Evolutionary conservation across 23 tunicate species (phyloP).

Genomic region (Diplosoma virens): DNA sequence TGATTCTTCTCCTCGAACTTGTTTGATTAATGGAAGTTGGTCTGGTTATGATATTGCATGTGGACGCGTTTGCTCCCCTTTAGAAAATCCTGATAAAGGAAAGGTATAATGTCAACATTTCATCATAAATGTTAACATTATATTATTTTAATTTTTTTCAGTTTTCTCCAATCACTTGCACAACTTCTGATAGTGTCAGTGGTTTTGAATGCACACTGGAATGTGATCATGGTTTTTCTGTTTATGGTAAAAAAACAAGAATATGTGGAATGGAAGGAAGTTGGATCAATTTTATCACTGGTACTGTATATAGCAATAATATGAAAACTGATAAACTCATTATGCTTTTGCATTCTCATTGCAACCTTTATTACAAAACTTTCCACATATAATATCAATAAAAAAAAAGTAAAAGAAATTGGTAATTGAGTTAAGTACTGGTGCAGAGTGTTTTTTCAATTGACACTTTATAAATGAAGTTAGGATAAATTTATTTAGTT

Average conservation of each 20-base stretch:
- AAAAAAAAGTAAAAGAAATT: no score
- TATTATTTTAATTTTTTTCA: constrained; percentile 1
- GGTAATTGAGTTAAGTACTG: no score
- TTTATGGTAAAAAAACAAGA: constrained; percentile 35
- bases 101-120: no score
- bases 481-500: no score
- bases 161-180: constrained; percentile 42
- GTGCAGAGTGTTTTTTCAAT: no score
- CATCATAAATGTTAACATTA: not conserved
- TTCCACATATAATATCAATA: no score
- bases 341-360: no score
- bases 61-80: constrained; percentile 46
- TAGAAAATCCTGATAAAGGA: constrained; percentile 10
- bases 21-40: constrained; percentile 61
- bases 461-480: no score
- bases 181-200: not conserved
- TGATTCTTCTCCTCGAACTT: constrained; percentile 13
- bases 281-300: constrained; percentile 46
- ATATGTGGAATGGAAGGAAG: constrained; percentile 42
- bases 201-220: constrained; percentile 27
- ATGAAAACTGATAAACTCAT: no score
- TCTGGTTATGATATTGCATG: constrained; percentile 43
- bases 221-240: constrained; percentile 50
- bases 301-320: no score
- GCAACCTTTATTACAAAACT: no score